These are phyloP conservation scores for Hirtodrosophila confusa DNA, from an alignment of 2,888 invertebrate genomes.

Conservation along the genomic window DNA sequence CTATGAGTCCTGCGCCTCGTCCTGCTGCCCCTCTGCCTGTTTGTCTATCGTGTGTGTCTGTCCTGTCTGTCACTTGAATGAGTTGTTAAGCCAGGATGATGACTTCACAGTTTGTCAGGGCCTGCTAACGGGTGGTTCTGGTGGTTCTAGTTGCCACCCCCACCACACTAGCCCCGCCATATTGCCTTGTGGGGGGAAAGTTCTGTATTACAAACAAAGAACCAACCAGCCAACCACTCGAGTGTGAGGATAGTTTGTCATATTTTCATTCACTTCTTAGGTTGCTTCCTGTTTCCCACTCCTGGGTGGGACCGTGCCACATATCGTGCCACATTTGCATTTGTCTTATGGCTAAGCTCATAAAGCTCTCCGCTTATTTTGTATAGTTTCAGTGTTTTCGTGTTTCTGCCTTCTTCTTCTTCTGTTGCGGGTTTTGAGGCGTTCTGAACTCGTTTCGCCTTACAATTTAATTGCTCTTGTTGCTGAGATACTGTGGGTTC, in stretches of 20 bases:
- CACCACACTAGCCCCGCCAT: constrained; percentile 11
- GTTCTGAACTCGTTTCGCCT: neutral
- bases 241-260: constrained; percentile 68
- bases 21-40: constrained; percentile 4
- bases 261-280: constrained; percentile 43
- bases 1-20: constrained; percentile 1
- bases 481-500: neutral
- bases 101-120: constrained; percentile 80
- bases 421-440: neutral
- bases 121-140: constrained; percentile 55
- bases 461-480: constrained; percentile 29
- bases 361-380: constrained; percentile 42
- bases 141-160: constrained; percentile 32
- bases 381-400: constrained; percentile 29
- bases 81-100: constrained; percentile 80
- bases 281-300: constrained; percentile 7
- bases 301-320: constrained; percentile 36
- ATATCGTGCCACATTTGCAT: constrained; percentile 75
- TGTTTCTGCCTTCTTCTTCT: neutral
- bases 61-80: constrained; percentile 71
- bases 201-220: constrained; percentile 30
- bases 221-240: constrained; percentile 35
- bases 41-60: constrained; percentile 27
- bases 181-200: constrained; percentile 4
- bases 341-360: constrained; percentile 61